phyloP scores from a whole-genome alignment of 2,888 invertebrate genomes.

The Elegia similella region DNA sequence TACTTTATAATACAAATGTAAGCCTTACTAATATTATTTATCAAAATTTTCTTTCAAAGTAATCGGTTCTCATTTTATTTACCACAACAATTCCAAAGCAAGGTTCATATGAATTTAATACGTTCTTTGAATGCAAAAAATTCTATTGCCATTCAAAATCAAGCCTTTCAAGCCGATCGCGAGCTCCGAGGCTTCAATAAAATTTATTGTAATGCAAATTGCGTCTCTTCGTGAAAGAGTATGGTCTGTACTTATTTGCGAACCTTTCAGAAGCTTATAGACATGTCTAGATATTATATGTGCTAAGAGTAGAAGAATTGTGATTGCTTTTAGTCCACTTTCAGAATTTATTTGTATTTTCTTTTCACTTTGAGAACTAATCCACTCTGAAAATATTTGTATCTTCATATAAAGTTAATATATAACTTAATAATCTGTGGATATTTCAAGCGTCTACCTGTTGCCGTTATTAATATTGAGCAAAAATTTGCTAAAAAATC shows the following conservation, averaged over 20 bases:
- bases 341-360: background rate
- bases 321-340: slow-evolving; percentile 5
- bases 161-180: slow-evolving; percentile 48
- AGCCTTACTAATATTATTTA: no score
- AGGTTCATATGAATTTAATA: slow-evolving; percentile 10
- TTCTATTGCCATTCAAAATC: slow-evolving; percentile 45
- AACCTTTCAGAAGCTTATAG: slow-evolving; percentile 50
- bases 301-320: background rate
- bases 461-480: no score
- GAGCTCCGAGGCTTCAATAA: slow-evolving; percentile 54
- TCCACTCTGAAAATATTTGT: no score
- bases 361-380: no score
- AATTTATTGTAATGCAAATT: slow-evolving; percentile 77
- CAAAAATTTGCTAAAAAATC: no score
- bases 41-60: no score
- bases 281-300: slow-evolving; percentile 26
- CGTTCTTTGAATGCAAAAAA: slow-evolving; percentile 25
- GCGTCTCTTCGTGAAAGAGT: slow-evolving; percentile 59
- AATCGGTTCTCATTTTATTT: no score
- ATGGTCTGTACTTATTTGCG: slow-evolving; percentile 47
- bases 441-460: no score
- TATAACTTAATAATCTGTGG: no score
- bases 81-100: no score
- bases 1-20: no score
- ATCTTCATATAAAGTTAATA: no score